These are phyloP conservation scores for Drosophila monieri DNA, from an alignment of 2,888 invertebrate species.

Conservation along the genomic window DNA sequence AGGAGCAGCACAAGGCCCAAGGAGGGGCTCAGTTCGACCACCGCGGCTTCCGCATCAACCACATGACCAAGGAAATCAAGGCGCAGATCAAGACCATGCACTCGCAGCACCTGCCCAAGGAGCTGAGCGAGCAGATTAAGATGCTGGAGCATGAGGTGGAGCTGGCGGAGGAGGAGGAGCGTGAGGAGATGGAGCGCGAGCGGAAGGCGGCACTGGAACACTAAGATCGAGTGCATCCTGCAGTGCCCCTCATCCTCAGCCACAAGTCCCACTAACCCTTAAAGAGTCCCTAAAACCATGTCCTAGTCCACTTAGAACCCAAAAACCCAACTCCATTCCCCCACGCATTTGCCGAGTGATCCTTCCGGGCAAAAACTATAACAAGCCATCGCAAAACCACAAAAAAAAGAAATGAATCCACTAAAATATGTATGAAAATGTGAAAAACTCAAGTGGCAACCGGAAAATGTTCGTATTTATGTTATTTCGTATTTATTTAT, in stretches of 20 bases:
- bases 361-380: conserved; percentile 61
- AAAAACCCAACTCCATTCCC: conserved; percentile 43
- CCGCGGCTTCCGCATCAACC: conserved; percentile 81
- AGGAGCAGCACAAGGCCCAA: conserved; percentile 83
- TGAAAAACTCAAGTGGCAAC: conserved; percentile 19
- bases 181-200: conserved; percentile 32
- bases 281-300: conserved; percentile 4
- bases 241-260: conserved; percentile 28
- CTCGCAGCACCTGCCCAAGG: conserved; percentile 69
- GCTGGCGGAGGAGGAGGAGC: conserved; percentile 67
- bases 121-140: conserved; percentile 66
- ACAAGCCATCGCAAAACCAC: conserved; percentile 62
- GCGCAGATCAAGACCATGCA: conserved; percentile 73
- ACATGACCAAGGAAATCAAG: conserved; percentile 77
- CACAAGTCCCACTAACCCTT: conserved; percentile 30
- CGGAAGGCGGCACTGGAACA: conserved; percentile 10
- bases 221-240: neutral
- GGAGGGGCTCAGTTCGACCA: conserved; percentile 80
- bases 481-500: conserved; percentile 73
- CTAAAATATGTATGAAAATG: conserved; percentile 39
- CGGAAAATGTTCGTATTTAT: conserved; percentile 40
- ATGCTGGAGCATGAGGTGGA: conserved; percentile 77
- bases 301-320: conserved; percentile 34
- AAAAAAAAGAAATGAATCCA: conserved; percentile 34
- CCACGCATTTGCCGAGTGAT: conserved; percentile 61